Base-by-base conservation (phyloP, 1,140 invertebrate species). In the Rhyzopertha dominica region DNA sequence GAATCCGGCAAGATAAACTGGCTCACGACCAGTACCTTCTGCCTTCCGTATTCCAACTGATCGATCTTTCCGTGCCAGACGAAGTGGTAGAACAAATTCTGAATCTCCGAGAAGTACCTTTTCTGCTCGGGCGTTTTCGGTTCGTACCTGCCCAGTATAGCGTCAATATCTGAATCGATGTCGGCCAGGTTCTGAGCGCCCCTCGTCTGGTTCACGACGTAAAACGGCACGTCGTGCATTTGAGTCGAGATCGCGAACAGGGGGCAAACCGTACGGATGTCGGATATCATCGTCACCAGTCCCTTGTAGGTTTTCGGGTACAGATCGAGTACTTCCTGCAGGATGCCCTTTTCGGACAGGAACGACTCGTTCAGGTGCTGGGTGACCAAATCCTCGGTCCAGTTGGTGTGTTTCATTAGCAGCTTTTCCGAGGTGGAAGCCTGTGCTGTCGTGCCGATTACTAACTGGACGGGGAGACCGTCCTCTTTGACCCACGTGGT, bases 61-160 rank as follows among this genome's bases (percentile, higher is more conserved):
- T 76, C 64, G 14, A 86, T 66, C 31, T 76, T 75, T 7, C 82
- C 84, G 45, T 85, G 76, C 70, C 80, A 80, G 0, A 89, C 85
- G 51, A 79, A 90, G 49, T 83, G 78, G 57, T 88, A 89, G 62
- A 91, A 91, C 1, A 89, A 62, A 38, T 84, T 78, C 58, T 89
- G 85, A 71, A 90, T 87, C 2, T 85, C 82, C 1, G 79, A 77
- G 23, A 86, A 76, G 49, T 83, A 89, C 16, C 81, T 70, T 32
- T 80, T 75, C 55, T 87, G 81, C 51, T 82, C 81, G 0, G 79
- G 77, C 12, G 77, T 80, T 39, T 76, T 77, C 0, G 81, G 75
- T 34, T 81, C 77, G 45, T 86, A 86, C 10, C 80, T 75, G 0
- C 86, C 86, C 3, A 90, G 69, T 49, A 91, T 90, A 1, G 85